Percentiles rank a stretch among this genome's conserved stretches.
Evolutionary conservation across 2,888 invertebrate species (phyloP).

Genomic region (Palloptera scutellata): DNA sequence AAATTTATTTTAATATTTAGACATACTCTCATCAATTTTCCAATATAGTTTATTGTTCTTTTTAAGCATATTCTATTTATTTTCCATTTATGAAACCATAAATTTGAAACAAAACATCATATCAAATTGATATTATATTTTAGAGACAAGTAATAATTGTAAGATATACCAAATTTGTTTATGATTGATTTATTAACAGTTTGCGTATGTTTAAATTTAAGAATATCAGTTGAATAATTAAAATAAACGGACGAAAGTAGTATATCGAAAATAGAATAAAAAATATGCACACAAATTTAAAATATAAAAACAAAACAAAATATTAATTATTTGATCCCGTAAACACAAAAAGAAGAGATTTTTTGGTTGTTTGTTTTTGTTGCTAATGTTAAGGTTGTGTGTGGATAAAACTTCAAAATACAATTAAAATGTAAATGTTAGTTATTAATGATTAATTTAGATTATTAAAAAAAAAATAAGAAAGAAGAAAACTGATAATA

Average conservation of each 20-base stretch:
- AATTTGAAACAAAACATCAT: not conserved
- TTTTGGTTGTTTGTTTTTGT: not conserved
- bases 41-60: constrained; percentile 4
- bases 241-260: constrained; percentile 10
- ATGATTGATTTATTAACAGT: too few relatives aligned
- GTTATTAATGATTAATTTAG: too few relatives aligned
- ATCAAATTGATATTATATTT: not conserved
- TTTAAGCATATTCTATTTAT: not conserved
- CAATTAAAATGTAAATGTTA: too few relatives aligned
- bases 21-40: constrained; percentile 7
- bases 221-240: constrained; percentile 22
- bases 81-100: not conserved
- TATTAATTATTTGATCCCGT: too few relatives aligned
- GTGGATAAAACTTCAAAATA: too few relatives aligned
- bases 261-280: constrained; percentile 28
- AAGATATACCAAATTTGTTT: not conserved
- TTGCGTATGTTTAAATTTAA: constrained; percentile 1
- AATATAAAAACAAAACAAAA: not conserved
- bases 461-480: too few relatives aligned
- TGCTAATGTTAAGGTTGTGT: too few relatives aligned
- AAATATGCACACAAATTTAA: constrained; percentile 16
- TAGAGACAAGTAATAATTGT: not conserved
- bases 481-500: too few relatives aligned
- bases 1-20: constrained; percentile 12
- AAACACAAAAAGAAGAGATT: too few relatives aligned